Evolutionary conservation across 2,797 vertebrate genomes (phyloP), one percentile per base, ranked within the genome.

Genomic region (Ispidina lecontei): DNA sequence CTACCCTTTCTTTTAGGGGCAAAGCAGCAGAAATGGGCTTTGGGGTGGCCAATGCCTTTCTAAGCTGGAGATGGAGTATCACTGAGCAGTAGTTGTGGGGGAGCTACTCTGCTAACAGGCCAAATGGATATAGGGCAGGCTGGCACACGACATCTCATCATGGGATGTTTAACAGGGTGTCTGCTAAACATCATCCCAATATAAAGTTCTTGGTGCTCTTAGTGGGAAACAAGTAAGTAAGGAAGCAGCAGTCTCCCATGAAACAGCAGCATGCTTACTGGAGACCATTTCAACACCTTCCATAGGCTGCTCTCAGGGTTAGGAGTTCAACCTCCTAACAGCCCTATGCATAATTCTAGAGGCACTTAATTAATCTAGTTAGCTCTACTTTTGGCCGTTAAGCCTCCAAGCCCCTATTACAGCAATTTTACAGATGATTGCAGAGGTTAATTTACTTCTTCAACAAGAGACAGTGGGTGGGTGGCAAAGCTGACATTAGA

Each of bases 401-500:
- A 88, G 65, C 65, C 39, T 82, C 59, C 83, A 47, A 87, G 51
- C 62, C 58, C 69, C 75, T 87, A 80, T 87, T 81, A 94, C 1
- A 87, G 62, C 79, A 91, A 95, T 94, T 96, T 94, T 93, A 83
- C 89, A 95, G 91, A 83, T 81, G 84, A 94, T 44, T 93, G 93
- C 86, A 91, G 89, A 94, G 86, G 93, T 96, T 94, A 96, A 96
- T 91, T 94, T 78, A 77, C 75, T 87, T 91, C 72, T 90, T 81
- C 68, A 56, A 56, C 65, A 89, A 93, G 59, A 9, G 13, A 87
- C 58, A 71, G 88, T 75, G 75, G 65, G 86, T 89, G 77, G 84
- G 80, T 73, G 80, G 80, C 62, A 96, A 51, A 93, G 69, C 65
- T 49, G 46, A 41, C 72, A 72, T 69, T 59, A 60, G 31, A 90